These are phyloP conservation scores for Aurelia aurita DNA, from an alignment of 30 jellyfish, hydroid and myxozoan species.

Conservation along the genomic window DNA sequence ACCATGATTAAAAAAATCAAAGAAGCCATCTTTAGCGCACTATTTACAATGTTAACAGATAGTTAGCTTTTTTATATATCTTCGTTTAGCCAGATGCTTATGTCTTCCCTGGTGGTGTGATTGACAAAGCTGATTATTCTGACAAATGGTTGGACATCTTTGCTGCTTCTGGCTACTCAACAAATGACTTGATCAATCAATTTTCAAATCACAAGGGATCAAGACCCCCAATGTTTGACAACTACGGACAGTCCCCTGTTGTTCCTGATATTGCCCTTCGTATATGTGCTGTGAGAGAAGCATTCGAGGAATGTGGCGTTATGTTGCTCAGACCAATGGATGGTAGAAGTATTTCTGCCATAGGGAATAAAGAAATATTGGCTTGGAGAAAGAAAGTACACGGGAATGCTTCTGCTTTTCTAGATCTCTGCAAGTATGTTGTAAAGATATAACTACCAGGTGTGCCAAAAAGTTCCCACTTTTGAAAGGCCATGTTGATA, in stretches of 20 bases:
- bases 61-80: too few species aligned
- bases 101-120: constrained; percentile 99
- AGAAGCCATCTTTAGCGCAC: too few species aligned
- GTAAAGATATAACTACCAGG: too few species aligned
- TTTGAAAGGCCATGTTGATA: too few species aligned
- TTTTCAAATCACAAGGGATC: not conserved
- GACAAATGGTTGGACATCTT: constrained; percentile 76
- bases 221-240: constrained; percentile 70
- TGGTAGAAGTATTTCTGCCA: not conserved
- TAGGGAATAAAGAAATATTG: constrained; percentile 52
- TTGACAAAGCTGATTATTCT: constrained; percentile 77
- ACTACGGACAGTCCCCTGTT: constrained; percentile 16
- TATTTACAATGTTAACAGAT: too few species aligned
- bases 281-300: constrained; percentile 94
- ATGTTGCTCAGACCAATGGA: constrained; percentile 44
- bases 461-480: too few species aligned
- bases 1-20: too few species aligned
- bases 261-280: constrained; percentile 91
- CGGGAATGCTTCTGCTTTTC: constrained; percentile 74
- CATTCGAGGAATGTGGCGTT: constrained; percentile 97
- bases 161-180: constrained; percentile 35
- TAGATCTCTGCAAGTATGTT: constrained; percentile 86
- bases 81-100: constrained; percentile 87
- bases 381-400: constrained; percentile 86
- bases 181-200: constrained; percentile 5